Evolutionary conservation across 2,888 invertebrate species (phyloP).

Genomic region (Bimastos eiseni): DNA sequence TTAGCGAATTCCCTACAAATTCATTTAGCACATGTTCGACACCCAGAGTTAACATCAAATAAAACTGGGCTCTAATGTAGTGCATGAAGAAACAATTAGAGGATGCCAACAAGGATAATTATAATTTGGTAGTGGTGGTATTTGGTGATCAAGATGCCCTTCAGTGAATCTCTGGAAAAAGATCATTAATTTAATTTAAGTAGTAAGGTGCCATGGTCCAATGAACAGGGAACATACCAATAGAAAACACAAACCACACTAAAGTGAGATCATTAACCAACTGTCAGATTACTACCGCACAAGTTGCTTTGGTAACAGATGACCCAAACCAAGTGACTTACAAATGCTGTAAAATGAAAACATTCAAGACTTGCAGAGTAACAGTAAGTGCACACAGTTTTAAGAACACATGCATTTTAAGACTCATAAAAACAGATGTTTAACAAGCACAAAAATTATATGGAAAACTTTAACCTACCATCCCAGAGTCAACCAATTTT

Average conservation of each 20-base stretch:
- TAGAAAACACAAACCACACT: too few species aligned
- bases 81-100: constrained; percentile 20
- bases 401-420: neutral
- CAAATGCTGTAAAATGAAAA: too few species aligned
- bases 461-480: constrained; percentile 37
- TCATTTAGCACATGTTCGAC: constrained; percentile 38
- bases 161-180: too few species aligned
- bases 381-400: neutral
- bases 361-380: too few species aligned
- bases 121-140: neutral
- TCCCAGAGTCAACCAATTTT: constrained; percentile 71
- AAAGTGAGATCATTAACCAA: too few species aligned
- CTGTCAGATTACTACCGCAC: too few species aligned
- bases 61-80: constrained; percentile 42
- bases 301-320: too few species aligned
- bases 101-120: neutral
- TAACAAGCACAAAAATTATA: neutral
- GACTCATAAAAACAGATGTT: neutral
- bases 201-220: too few species aligned
- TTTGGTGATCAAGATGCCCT: neutral
- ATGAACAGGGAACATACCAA: too few species aligned
- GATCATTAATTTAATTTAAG: too few species aligned
- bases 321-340: too few species aligned
- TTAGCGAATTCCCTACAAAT: constrained; percentile 36
- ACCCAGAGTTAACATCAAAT: constrained; percentile 36